Evolutionary conservation across 2,113 vertebrate genomes (phyloP), one percentile per base, ranked within the genome.

Genomic region (Sinocyclocheilus rhinocerous): DNA sequence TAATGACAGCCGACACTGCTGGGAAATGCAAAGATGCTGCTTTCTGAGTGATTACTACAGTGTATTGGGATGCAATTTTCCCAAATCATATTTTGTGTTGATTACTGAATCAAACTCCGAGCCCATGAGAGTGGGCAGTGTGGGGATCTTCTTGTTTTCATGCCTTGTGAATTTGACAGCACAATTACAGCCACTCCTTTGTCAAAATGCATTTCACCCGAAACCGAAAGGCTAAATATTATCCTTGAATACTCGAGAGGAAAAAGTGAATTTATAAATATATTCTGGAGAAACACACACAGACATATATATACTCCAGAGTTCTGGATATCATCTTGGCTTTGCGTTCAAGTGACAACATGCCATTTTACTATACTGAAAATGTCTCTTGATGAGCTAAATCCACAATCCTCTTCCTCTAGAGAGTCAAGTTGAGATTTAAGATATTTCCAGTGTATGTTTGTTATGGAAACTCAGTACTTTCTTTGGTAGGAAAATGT

Each of bases 261-360:
- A 50, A 76, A 70, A 82, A 67, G n/a, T 50, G 39, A 59, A 79
- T 45, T 24, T 48, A n/a, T 45, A 65, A 26, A 45, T 63, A 45
- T 65, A 65, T 72, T 39, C 69, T 22, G 18, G 20, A 39, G 18
- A 39, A 72, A 39, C 33, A 72, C 33, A 33, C 29, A 18, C 11
- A 3, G 48, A 16, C 16, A 70, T 50, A 18, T 45, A n/a, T 59
- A 82, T 24, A 55, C 22, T 75, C 12, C 18, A 22, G 36, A 24
- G 87, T 45, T 86, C 55, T 88, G 75, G 65, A 80, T 79, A 42
- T 84, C 73, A 81, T n/a, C n/a, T n/a, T n/a, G n/a, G n/a, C n/a
- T n/a, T n/a, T 63, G 42, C 12, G 0, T 57, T 85, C n/a, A 50
- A 48, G 73, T 85, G 50, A 83, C 78, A 75, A 61, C 73, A 67